phyloP scores from a whole-genome alignment of 1,140 invertebrate genomes.

The Lasioglossum albipes region DNA sequence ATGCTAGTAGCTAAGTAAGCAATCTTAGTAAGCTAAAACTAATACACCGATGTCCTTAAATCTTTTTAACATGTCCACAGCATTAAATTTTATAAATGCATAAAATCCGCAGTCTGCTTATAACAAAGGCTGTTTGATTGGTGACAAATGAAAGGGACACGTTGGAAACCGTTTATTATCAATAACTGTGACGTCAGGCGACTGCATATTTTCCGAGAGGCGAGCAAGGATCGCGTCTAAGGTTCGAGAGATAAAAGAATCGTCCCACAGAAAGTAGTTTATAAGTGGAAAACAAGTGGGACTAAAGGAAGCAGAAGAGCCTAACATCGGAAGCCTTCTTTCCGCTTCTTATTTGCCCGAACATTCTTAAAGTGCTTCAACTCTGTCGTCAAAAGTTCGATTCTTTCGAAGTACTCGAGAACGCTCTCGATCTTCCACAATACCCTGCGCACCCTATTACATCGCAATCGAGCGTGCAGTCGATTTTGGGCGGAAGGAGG shows the following conservation, averaged over 20 bases:
- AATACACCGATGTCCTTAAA: no score
- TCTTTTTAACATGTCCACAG: no score
- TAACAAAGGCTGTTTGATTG: no score
- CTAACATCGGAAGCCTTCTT: slow-evolving; percentile 41
- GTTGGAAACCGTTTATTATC: no score
- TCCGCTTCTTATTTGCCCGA: slow-evolving; percentile 40
- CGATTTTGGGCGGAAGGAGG: slow-evolving; percentile 14
- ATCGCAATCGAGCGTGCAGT: slow-evolving; percentile 31
- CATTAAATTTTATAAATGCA: no score
- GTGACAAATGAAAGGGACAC: no score
- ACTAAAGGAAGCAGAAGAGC: slow-evolving; percentile 39
- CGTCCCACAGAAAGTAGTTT: slow-evolving; percentile 29
- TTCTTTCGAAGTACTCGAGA: slow-evolving; percentile 40
- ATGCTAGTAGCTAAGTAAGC: no score
- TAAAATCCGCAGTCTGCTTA: no score
- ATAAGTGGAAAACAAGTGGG: slow-evolving; percentile 37
- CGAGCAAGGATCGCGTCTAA: slow-evolving; percentile 13
- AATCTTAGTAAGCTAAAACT: no score
- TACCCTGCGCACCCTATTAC: slow-evolving; percentile 33
- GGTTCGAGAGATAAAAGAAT: slow-evolving; percentile 36
- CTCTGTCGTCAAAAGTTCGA: slow-evolving; percentile 49
- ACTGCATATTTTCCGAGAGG: not conserved
- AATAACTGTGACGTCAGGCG: no score
- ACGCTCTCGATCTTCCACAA: slow-evolving; percentile 41
- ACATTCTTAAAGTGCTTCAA: slow-evolving; percentile 53